phyloP scores from a whole-genome alignment of 2,797 vertebrate genomes.

The Prunella strophiata region DNA sequence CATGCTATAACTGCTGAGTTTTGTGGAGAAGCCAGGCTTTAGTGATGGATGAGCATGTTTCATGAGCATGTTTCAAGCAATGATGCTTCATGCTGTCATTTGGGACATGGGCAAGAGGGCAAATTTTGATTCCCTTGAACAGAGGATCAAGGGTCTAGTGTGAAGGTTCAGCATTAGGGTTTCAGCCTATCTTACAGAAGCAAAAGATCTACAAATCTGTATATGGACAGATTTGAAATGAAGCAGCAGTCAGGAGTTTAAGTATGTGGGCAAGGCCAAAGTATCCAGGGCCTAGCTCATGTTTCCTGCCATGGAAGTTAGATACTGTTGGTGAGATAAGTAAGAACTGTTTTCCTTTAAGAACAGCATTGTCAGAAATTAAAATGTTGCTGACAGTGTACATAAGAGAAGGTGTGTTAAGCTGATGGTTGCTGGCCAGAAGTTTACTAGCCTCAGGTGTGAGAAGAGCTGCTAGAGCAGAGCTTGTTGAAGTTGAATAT shows the following conservation, averaged over 20 bases:
- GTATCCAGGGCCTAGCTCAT: neutral
- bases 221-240: neutral
- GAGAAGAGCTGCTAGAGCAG: neutral
- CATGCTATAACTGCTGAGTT: neutral
- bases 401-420: neutral
- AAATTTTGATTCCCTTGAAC: neutral
- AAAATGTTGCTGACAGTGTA: neutral
- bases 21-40: neutral
- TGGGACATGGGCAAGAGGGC: neutral
- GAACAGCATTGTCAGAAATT: neutral
- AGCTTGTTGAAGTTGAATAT: neutral
- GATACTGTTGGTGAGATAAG: neutral
- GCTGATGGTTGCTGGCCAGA: neutral
- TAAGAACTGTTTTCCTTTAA: neutral
- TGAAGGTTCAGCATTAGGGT: neutral
- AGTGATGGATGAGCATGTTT: neutral
- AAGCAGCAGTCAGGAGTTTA: neutral
- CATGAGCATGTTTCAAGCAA: neutral
- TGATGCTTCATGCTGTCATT: neutral
- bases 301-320: neutral
- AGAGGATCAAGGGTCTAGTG: neutral
- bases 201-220: neutral
- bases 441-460: neutral
- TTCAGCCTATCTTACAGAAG: neutral
- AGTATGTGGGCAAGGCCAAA: neutral